These are phyloP conservation scores for Solea solea DNA, from an alignment of 2,113 vertebrate genomes.

Conservation along the genomic window DNA sequence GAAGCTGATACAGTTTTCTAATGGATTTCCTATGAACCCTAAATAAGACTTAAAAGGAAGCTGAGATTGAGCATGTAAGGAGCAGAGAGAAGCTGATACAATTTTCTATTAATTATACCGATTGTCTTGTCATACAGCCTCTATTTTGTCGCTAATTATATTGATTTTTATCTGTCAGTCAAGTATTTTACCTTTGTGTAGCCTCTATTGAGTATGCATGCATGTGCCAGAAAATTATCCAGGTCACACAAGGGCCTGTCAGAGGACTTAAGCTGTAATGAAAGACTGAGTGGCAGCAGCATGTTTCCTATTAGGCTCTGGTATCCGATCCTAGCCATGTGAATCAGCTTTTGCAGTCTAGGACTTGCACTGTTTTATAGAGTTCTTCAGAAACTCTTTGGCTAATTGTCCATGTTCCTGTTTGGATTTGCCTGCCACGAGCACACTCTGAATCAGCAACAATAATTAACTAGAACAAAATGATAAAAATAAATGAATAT, in stretches of 20 bases:
- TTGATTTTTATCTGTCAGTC: slow-evolving; percentile 62
- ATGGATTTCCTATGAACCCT: slow-evolving; percentile 58
- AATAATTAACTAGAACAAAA: slow-evolving; percentile 1
- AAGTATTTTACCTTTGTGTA: slow-evolving; percentile 46
- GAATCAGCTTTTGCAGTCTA: slow-evolving; percentile 56
- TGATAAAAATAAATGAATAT: not conserved
- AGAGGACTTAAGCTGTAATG: slow-evolving; percentile 67
- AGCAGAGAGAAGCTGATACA: slow-evolving; percentile 52
- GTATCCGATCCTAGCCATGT: slow-evolving; percentile 63
- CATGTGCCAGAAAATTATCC: slow-evolving; percentile 55
- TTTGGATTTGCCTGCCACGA: slow-evolving; percentile 35
- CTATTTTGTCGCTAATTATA: slow-evolving; percentile 61
- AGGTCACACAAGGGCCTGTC: slow-evolving; percentile 64
- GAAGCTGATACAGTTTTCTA: slow-evolving; percentile 62
- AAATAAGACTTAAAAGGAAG: slow-evolving; percentile 63
- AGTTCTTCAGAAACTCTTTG: slow-evolving; percentile 52
- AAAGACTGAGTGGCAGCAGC: slow-evolving; percentile 71
- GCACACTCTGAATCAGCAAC: slow-evolving; percentile 5
- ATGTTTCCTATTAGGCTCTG: slow-evolving; percentile 71
- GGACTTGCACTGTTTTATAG: slow-evolving; percentile 44
- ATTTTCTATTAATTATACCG: slow-evolving; percentile 63
- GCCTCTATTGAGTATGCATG: slow-evolving; percentile 43
- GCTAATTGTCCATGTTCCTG: slow-evolving; percentile 46
- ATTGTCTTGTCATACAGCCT: slow-evolving; percentile 50
- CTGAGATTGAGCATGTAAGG: slow-evolving; percentile 52